Base-by-base conservation (phyloP, 2,113 vertebrate species). In the Patagioenas fasciata region DNA sequence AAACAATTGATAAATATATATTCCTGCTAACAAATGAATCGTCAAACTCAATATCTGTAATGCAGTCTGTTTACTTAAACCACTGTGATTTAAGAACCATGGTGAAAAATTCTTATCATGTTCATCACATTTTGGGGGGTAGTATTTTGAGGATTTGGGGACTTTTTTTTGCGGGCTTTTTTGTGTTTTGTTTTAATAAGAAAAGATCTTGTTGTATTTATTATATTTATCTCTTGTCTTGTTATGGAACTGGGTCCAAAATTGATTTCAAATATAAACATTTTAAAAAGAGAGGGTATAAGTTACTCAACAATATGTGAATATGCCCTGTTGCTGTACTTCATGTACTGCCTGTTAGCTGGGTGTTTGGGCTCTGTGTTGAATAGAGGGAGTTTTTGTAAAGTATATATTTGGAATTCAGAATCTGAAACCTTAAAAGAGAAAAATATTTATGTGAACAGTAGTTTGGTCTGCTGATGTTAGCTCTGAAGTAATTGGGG, bases 201-300 rank as follows among this genome's bases (percentile, higher is more conserved):
- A 44, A 61, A 66, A 47, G 54, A 11, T 13, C 18, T 82, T n/a
- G 29, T 56, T 66, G 44, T 82, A 0, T 75, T 86, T 69, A n/a
- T 66, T 88, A 26, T 64, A 0, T 80, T 85, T 86, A 48, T 91
- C 19, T 85, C 51, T 83, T 54, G 3, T 85, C 47, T 88, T 83
- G 15, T 11, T 60, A 19, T 72, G 18, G 69, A 80, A 72, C 20
- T 62, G 38, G 13, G 14, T 60, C 29, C 13, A 80, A 64, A 20
- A 75, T 6, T 60, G 36, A 58, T 28, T 56, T 81, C 21, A 69
- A 89, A 92, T 69, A 47, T 44, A 66, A 93, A 80, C 73, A 93
- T 95, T 67, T 71, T 47, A 25, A 56, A 85, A 94, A 92, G 36
- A 89, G 31, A 82, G 81, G 24, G 34, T 95, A 97, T 94, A 67